Conservation (phyloP, 2,113 vertebrate species). For the Semicossyphus pulcher region DNA sequence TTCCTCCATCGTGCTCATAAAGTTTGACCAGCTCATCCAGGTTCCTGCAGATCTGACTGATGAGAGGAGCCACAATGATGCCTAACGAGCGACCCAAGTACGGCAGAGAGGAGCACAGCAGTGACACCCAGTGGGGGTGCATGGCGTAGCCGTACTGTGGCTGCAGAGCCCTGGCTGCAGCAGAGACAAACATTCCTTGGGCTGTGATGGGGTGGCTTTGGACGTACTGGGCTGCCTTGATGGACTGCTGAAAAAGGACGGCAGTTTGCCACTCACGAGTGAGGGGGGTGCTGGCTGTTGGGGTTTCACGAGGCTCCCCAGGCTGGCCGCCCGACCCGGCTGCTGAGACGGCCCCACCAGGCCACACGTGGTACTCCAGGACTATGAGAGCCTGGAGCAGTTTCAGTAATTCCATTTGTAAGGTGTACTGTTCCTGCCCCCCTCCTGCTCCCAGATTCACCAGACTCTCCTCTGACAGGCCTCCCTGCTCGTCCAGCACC, state of each 20-base stretch:
- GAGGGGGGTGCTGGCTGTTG: slow-evolving; percentile 81
- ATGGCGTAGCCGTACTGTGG: slow-evolving; percentile 92
- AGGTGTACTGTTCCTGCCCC: slow-evolving; percentile 91
- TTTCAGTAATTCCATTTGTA: slow-evolving; percentile 95
- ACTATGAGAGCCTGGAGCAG: slow-evolving; percentile 93
- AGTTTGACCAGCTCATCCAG: slow-evolving; percentile 93
- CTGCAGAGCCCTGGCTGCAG: slow-evolving; percentile 90
- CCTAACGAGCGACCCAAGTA: slow-evolving; percentile 94
- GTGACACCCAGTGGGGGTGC: slow-evolving; percentile 94
- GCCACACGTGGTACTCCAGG: slow-evolving; percentile 88
- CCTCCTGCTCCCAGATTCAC: slow-evolving; percentile 88
- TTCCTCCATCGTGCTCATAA: slow-evolving; percentile 90
- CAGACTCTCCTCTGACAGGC: slow-evolving; percentile 89
- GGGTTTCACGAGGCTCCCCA: slow-evolving; percentile 81
- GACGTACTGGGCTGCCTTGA: slow-evolving; percentile 90
- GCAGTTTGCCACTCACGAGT: slow-evolving; percentile 93
- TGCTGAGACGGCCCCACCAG: slow-evolving; percentile 65
- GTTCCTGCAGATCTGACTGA: slow-evolving; percentile 95
- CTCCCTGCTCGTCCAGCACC: slow-evolving; percentile 73
- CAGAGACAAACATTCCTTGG: slow-evolving; percentile 94
- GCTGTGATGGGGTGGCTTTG: slow-evolving; percentile 92
- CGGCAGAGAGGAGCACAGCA: slow-evolving; percentile 90
- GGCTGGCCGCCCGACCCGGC: slow-evolving; percentile 24
- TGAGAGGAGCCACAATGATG: slow-evolving; percentile 91
- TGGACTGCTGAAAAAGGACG: slow-evolving; percentile 93